Evolutionary conservation across 2,888 invertebrate genomes (phyloP).

Genomic region (Eremobia ochroleuca): DNA sequence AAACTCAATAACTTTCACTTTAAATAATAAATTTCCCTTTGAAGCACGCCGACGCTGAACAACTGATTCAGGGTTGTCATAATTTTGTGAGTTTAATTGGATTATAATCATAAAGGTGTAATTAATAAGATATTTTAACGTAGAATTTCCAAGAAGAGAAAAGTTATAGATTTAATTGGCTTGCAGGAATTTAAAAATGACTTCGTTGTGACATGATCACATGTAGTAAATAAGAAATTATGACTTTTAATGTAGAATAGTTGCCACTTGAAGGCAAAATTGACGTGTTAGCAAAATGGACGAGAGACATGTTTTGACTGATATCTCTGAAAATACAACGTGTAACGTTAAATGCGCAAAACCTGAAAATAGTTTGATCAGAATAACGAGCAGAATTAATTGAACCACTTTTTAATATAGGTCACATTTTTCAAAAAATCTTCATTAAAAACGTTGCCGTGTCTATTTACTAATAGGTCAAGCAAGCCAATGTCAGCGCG

Average conservation of each 20-base stretch:
- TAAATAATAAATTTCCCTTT: conserved; percentile 90
- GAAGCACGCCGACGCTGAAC: conserved; percentile 82
- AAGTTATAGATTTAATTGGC: not conserved
- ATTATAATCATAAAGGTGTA: conserved; percentile 66
- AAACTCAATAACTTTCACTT: conserved; percentile 90
- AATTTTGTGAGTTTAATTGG: conserved; percentile 73
- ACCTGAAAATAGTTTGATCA: too few species aligned
- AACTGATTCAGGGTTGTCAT: conserved; percentile 83
- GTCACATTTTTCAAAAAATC: too few species aligned
- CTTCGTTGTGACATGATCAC: not conserved
- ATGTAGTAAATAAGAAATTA: not conserved
- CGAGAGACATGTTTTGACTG: not conserved
- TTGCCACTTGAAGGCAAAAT: not conserved
- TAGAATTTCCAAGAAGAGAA: conserved; percentile 16
- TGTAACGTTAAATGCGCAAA: too few species aligned
- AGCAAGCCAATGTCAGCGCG: too few species aligned
- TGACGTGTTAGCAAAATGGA: not conserved
- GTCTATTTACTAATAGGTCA: too few species aligned
- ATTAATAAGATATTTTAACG: conserved; percentile 62
- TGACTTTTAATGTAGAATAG: not conserved
- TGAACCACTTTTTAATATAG: too few species aligned
- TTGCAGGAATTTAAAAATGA: not conserved
- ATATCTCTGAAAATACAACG: not conserved
- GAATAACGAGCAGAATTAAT: too few species aligned
- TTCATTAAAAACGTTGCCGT: too few species aligned